These are phyloP conservation scores for Dryomyza anilis DNA, from an alignment of 2,888 invertebrate genomes.

Conservation along the genomic window DNA sequence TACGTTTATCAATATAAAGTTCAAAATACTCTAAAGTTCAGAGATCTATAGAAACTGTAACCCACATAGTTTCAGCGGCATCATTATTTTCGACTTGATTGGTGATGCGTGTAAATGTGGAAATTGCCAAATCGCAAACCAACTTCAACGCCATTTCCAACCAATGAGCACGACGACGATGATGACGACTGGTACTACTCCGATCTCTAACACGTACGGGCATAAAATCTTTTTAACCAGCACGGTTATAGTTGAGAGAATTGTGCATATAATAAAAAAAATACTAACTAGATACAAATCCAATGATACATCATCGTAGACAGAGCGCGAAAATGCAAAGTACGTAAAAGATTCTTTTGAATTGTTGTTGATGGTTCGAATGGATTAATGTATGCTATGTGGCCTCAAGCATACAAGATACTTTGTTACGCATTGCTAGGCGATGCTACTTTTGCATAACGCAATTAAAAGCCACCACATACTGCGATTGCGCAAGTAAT, in stretches of 20 bases:
- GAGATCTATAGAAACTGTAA: background rate
- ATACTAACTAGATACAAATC: background rate
- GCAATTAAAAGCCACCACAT: no score
- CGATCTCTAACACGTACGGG: slow-evolving; percentile 6
- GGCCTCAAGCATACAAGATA: slow-evolving; percentile 4
- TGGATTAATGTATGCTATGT: background rate
- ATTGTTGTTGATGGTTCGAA: background rate
- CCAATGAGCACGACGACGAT: slow-evolving; percentile 23
- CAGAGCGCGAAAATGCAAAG: background rate
- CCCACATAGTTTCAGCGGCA: background rate
- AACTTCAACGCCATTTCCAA: slow-evolving; percentile 13
- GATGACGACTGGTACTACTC: no score
- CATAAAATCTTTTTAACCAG: no score
- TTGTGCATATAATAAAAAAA: no score
- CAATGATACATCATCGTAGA: background rate
- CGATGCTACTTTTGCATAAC: no score
- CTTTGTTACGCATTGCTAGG: slow-evolving; percentile 3
- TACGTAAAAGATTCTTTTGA: background rate
- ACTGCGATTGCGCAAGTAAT: no score
- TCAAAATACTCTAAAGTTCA: background rate
- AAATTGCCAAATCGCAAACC: slow-evolving; percentile 27
- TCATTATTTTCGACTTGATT: slow-evolving; percentile 25
- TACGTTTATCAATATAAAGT: no score
- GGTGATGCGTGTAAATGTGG: slow-evolving; percentile 28
- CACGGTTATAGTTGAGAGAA: slow-evolving; percentile 27